Base-by-base conservation (phyloP, 2,113 vertebrate genomes). In the Rhynchomys soricoides region DNA sequence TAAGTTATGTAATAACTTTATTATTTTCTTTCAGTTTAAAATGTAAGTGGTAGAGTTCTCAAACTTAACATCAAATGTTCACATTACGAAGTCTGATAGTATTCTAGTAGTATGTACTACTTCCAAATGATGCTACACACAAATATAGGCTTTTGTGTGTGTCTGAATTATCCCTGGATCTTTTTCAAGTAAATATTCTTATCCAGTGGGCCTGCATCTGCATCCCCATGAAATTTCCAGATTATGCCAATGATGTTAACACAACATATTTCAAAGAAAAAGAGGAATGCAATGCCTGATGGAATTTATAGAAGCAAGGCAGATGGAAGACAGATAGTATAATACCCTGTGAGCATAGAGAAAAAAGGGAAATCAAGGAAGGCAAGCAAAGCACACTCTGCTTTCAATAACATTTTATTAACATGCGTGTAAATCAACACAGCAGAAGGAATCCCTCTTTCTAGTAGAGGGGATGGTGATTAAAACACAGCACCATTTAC, bases 1-100 rank as follows among this genome's bases (percentile, higher is more conserved):
- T 40, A 91, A 50, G n/a, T 73, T 55, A 86, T 26, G 16, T 7
- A 73, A 16, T 92, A 2, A 66, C 50, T 77, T 87, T 26, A 64
- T 16, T 89, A 40, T 85, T 97, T 91, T 48, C 21, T 91, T 86
- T 89, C 13, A 31, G 12, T 57, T 94, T 66, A 93, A 68, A 79
- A 91, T 45, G 43, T 48, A 12, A 86, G 29, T 94, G 85, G 29
- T 31, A 34, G 9, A 10, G 62, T 73, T 79, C 52, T 64, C 55
- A 79, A n/a, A 24, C 1, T 86, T 22, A 37, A 3, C 79, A 59
- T 24, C 86, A 26, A 89, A 40, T 64, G 52, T 52, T 88, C 52
- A 92, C 10, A 55, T 70, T 50, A 48, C 21, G n/a, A 66, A 90
- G 55, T 71, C 52, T 37, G 15, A 26, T 68, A 59, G 48, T 16